A percentile compares a stretch with the other conserved stretches of the same genome.
These are phyloP conservation scores for Dermolepida albohirtum DNA, from an alignment of 2,888 invertebrate genomes.

Conservation along the genomic window DNA sequence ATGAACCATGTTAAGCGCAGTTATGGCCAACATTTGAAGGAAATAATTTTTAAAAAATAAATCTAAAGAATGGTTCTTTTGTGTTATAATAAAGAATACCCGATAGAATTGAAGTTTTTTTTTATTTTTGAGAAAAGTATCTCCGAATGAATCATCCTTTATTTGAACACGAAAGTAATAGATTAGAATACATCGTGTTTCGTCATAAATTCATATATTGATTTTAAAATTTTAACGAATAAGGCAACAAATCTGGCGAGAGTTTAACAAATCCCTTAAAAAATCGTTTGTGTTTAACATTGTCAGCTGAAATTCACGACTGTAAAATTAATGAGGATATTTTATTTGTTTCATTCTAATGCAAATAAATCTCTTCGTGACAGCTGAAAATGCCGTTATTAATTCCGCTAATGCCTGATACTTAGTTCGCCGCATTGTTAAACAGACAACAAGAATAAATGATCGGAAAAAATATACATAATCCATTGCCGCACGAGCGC, in stretches of 20 bases:
- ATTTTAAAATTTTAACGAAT: too few species aligned
- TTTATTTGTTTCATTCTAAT: constrained; percentile 30
- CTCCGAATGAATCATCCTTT: too few species aligned
- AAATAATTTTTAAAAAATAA: too few species aligned
- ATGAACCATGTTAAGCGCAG: too few species aligned
- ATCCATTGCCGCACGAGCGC: constrained; percentile 6
- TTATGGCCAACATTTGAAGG: too few species aligned
- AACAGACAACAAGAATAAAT: constrained; percentile 29
- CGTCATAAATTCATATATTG: too few species aligned
- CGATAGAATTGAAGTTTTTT: too few species aligned
- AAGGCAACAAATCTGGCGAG: neutral
- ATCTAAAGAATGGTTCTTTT: too few species aligned
- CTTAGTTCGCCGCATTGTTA: constrained; percentile 29
- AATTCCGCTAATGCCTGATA: constrained; percentile 28
- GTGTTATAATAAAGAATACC: too few species aligned
- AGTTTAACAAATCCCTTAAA: constrained; percentile 20
- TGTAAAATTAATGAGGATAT: constrained; percentile 21
- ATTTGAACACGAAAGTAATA: too few species aligned
- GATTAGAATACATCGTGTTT: too few species aligned
- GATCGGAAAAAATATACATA: constrained; percentile 23
- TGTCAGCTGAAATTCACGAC: constrained; percentile 11
- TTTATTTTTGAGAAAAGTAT: too few species aligned
- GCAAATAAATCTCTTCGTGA: constrained; percentile 35
- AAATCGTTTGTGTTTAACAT: constrained; percentile 25
- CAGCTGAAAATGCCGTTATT: constrained; percentile 34